Conservation (phyloP, 1,140 invertebrate species). For the Drosophila fuyamai region DNA sequence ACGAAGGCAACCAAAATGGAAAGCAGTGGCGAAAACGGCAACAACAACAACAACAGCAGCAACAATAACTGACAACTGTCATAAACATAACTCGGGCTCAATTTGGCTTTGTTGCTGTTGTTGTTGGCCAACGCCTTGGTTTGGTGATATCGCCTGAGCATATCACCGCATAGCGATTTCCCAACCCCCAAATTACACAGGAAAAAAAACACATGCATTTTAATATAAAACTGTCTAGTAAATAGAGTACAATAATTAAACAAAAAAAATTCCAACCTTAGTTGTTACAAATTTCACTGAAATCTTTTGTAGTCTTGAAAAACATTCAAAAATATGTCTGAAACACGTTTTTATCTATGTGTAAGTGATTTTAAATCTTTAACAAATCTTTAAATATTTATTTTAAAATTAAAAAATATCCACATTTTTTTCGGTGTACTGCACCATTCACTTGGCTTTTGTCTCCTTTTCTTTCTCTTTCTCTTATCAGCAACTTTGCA, state of each 20-base stretch:
- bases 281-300: no score
- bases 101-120: constrained; percentile 62
- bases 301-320: no score
- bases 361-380: no score
- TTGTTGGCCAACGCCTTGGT: constrained; percentile 31
- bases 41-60: constrained; percentile 30
- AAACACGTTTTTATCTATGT: no score
- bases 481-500: constrained; percentile 32
- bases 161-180: constrained; percentile 56
- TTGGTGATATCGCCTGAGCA: constrained; percentile 62
- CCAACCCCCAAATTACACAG: constrained; percentile 13
- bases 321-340: no score
- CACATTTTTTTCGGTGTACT: background rate
- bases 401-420: no score
- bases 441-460: constrained; percentile 39
- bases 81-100: constrained; percentile 81
- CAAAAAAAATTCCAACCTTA: no score
- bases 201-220: background rate
- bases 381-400: no score
- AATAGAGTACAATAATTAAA: no score
- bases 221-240: background rate
- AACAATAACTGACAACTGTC: constrained; percentile 66
- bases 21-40: constrained; percentile 63
- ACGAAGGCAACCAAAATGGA: constrained; percentile 62
- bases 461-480: constrained; percentile 25